Conservation (phyloP, 2,888 invertebrate genomes). For the Acanthopleura granulata region DNA sequence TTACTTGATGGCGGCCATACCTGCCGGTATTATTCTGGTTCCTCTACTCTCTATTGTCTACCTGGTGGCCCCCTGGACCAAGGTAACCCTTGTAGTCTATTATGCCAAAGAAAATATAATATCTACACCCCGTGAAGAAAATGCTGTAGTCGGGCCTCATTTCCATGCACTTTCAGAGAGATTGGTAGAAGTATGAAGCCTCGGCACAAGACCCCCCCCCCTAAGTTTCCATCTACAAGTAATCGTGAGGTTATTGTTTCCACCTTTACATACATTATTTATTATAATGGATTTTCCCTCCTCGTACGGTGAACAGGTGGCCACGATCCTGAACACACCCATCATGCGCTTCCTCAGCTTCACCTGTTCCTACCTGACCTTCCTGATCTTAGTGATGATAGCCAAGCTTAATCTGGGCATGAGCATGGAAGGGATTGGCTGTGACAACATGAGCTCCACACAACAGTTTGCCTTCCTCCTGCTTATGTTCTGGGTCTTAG, state of each 20-base stretch:
- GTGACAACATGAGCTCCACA: slow-evolving; percentile 36
- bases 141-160: no score
- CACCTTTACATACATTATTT: no score
- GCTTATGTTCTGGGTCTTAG: slow-evolving; percentile 54
- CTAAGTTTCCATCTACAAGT: no score
- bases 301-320: slow-evolving; percentile 38
- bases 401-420: slow-evolving; percentile 45
- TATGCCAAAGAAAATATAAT: no score
- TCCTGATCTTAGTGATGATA: slow-evolving; percentile 51
- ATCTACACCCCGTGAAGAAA: no score
- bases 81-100: slow-evolving; percentile 33
- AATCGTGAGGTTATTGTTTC: no score
- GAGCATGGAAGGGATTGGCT: slow-evolving; percentile 46
- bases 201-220: no score
- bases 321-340: slow-evolving; percentile 49
- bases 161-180: no score
- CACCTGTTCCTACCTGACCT: slow-evolving; percentile 59
- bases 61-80: slow-evolving; percentile 48
- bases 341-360: slow-evolving; percentile 59
- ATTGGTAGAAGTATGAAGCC: no score
- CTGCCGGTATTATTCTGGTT: slow-evolving; percentile 44
- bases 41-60: slow-evolving; percentile 51
- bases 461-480: slow-evolving; percentile 39
- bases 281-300: no score
- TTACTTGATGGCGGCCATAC: slow-evolving; percentile 45